Percentiles rank a stretch among this genome's conserved stretches.
These are phyloP conservation scores for Xyrauchen texanus DNA, from an alignment of 2,113 vertebrate genomes.

Conservation along the genomic window DNA sequence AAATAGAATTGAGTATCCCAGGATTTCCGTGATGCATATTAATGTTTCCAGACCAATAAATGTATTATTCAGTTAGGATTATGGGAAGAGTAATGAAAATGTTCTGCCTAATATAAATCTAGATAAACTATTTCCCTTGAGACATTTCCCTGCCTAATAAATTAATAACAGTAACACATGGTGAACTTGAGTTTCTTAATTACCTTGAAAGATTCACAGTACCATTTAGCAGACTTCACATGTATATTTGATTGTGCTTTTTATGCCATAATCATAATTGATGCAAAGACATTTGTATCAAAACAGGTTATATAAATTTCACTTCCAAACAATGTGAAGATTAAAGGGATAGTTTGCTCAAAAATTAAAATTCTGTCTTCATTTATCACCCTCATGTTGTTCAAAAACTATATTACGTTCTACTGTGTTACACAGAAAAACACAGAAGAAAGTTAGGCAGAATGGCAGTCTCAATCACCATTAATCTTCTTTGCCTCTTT, in stretches of 20 bases:
- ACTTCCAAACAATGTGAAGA: no score
- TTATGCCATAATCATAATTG: not conserved
- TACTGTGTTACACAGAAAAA: no score
- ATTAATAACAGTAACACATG: conserved; percentile 46
- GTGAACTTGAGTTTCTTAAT: conserved; percentile 45
- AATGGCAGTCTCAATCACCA: no score
- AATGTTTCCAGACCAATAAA: conserved; percentile 45
- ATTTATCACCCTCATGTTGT: no score
- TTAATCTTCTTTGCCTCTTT: no score
- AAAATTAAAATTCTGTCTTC: no score
- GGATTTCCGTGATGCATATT: conserved; percentile 37
- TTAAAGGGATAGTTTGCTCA: no score
- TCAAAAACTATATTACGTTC: no score
- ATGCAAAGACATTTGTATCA: not conserved
- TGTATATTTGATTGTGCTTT: conserved; percentile 18
- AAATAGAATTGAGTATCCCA: conserved; percentile 10
- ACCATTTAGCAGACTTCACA: conserved; percentile 17
- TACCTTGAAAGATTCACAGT: conserved; percentile 23
- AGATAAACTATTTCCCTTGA: conserved; percentile 52
- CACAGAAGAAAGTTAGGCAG: no score
- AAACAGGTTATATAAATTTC: no score
- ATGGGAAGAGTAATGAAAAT: conserved; percentile 49
- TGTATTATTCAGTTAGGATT: conserved; percentile 45
- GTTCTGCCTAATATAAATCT: conserved; percentile 48
- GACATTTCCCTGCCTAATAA: conserved; percentile 47